These are phyloP conservation scores for Coelopa frigida DNA, from an alignment of 1,140 invertebrate species.

Conservation along the genomic window DNA sequence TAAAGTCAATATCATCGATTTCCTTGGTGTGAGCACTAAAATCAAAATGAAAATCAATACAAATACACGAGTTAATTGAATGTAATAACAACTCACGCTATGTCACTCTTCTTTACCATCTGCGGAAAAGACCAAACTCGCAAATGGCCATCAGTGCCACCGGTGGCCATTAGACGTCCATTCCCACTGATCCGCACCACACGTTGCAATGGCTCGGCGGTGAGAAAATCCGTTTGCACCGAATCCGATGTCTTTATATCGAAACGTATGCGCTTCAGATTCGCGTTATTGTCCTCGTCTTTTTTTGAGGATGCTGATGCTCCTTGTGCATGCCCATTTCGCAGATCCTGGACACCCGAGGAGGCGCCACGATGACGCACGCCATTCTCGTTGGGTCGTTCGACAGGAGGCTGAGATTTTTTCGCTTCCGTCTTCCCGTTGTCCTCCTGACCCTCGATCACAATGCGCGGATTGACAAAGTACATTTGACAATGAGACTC, in stretches of 20 bases:
- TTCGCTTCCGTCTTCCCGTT: conserved; percentile 5
- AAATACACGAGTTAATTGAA: neutral
- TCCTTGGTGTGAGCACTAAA: conserved; percentile 64
- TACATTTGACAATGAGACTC: conserved; percentile 89
- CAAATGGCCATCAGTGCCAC: conserved; percentile 80
- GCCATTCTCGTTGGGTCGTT: conserved; percentile 33
- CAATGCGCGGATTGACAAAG: conserved; percentile 66
- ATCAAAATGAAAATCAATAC: neutral
- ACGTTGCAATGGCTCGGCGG: conserved; percentile 73
- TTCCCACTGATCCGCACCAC: conserved; percentile 73
- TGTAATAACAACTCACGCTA: conserved; percentile 44
- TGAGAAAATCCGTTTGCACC: conserved; percentile 65
- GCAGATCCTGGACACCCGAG: conserved; percentile 31
- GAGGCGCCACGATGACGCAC: conserved; percentile 22
- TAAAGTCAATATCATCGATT: conserved; percentile 89
- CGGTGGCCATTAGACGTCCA: conserved; percentile 77
- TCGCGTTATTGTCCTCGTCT: conserved; percentile 46
- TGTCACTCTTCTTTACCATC: conserved; percentile 58
- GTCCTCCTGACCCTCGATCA: conserved; percentile 35
- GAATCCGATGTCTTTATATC: conserved; percentile 65
- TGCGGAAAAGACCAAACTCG: conserved; percentile 85
- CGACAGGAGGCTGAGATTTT: conserved; percentile 17
- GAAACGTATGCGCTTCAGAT: conserved; percentile 60
- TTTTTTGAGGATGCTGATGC: conserved; percentile 5
- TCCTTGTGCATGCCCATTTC: conserved; percentile 21